Conservation (phyloP, 1,140 invertebrate species). For the Lepidurus arcticus region DNA sequence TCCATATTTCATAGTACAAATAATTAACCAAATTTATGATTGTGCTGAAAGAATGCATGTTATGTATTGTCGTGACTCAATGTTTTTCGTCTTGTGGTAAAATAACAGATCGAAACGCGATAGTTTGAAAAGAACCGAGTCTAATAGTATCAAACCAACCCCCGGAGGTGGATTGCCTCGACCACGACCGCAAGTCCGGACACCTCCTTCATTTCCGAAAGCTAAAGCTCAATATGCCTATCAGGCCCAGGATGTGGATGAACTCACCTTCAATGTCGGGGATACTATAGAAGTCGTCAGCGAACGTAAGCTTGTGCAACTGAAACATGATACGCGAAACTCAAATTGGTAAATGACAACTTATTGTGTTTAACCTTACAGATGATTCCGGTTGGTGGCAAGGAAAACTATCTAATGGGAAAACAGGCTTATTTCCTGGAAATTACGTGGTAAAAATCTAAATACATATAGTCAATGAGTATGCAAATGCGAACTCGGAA, state of each 20-base stretch:
- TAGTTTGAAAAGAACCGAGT: constrained; percentile 20
- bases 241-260: constrained; percentile 61
- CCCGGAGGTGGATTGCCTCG: constrained; percentile 43
- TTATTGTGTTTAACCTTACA: constrained; percentile 43
- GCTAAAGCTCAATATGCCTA: constrained; percentile 61
- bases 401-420: constrained; percentile 51
- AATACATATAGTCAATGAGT: constrained; percentile 26
- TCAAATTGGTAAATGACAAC: constrained; percentile 2
- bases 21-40: no score
- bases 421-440: constrained; percentile 59
- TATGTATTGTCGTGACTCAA: neutral
- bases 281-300: constrained; percentile 59
- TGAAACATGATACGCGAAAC: neutral
- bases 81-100: no score
- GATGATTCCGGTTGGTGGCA: constrained; percentile 67
- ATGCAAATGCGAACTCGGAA: neutral
- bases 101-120: neutral
- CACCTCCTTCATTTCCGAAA: constrained; percentile 47
- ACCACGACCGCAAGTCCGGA: constrained; percentile 43
- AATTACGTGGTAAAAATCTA: constrained; percentile 60
- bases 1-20: no score
- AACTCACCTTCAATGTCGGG: constrained; percentile 58
- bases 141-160: constrained; percentile 36
- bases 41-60: no score
- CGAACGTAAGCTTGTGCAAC: constrained; percentile 50